Conservation (phyloP, 2,113 vertebrate genomes). For the Xerus inauris region DNA sequence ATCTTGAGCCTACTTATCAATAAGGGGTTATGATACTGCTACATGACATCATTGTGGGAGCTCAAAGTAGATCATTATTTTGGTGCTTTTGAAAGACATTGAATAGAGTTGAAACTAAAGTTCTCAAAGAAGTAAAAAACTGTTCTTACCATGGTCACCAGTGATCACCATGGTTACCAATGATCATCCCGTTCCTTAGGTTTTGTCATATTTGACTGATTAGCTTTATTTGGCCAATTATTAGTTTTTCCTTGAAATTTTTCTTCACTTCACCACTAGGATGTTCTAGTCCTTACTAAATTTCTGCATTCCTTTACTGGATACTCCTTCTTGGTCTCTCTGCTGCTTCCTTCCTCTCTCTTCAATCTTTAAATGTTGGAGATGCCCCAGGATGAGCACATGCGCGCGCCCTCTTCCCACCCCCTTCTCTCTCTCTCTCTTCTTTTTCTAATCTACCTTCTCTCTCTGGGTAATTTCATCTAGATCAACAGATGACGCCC, state of each 20-base stretch:
- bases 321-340: background rate
- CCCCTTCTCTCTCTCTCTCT: background rate
- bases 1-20: background rate
- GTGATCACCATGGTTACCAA: background rate
- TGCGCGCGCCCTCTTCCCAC: no score
- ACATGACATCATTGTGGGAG: background rate
- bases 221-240: background rate
- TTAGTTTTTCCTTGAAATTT: background rate
- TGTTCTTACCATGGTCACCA: accelerated
- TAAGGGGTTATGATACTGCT: background rate
- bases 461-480: background rate
- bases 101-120: background rate
- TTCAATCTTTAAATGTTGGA: background rate
- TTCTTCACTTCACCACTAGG: background rate
- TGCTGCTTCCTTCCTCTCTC: background rate
- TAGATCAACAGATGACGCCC: background rate
- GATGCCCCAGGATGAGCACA: background rate
- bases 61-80: background rate
- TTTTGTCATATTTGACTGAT: background rate
- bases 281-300: background rate
- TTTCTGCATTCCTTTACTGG: background rate
- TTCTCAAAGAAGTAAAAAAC: background rate
- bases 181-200: background rate
- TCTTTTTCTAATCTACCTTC: background rate
- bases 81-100: background rate